Percentiles rank a stretch among this genome's conserved stretches.
Conservation (phyloP, 2,888 invertebrate genomes). For the Camponotus fellah region DNA sequence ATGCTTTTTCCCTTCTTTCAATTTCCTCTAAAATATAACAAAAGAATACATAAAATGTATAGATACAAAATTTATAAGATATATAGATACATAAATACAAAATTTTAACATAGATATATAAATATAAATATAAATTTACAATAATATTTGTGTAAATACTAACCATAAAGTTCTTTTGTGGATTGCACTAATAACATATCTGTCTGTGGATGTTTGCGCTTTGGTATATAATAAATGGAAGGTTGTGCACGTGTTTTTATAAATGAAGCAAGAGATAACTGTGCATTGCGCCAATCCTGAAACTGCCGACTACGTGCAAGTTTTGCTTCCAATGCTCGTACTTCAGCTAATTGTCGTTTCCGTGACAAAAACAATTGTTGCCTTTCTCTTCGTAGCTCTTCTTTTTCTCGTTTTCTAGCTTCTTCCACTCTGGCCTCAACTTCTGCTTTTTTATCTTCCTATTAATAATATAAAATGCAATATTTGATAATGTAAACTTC, state of each 20-base stretch:
- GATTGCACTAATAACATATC: slow-evolving; percentile 81
- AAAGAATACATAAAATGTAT: background rate
- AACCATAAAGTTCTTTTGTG: slow-evolving; percentile 83
- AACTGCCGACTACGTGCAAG: slow-evolving; percentile 95
- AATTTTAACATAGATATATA: background rate
- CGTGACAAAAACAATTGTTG: slow-evolving; percentile 94
- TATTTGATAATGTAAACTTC: background rate
- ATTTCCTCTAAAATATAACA: slow-evolving; percentile 79
- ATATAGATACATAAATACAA: too few relatives aligned
- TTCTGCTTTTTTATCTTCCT: slow-evolving; percentile 94
- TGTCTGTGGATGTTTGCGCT: slow-evolving; percentile 88
- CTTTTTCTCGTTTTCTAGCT: slow-evolving; percentile 94
- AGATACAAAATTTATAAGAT: too few relatives aligned
- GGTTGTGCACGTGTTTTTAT: slow-evolving; percentile 96
- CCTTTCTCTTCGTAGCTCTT: slow-evolving; percentile 93
- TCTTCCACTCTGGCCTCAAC: slow-evolving; percentile 98
- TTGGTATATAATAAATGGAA: slow-evolving; percentile 95
- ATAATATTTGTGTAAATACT: slow-evolving; percentile 24
- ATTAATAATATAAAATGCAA: slow-evolving; percentile 55
- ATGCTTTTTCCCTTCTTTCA: slow-evolving; percentile 80
- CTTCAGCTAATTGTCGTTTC: slow-evolving; percentile 95
- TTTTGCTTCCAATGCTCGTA: slow-evolving; percentile 95
- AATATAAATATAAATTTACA: slow-evolving; percentile 3
- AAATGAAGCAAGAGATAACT: slow-evolving; percentile 92
- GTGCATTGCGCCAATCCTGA: slow-evolving; percentile 94